Conservation (phyloP, 2,797 vertebrate genomes). For the Champsocephalus esox region DNA sequence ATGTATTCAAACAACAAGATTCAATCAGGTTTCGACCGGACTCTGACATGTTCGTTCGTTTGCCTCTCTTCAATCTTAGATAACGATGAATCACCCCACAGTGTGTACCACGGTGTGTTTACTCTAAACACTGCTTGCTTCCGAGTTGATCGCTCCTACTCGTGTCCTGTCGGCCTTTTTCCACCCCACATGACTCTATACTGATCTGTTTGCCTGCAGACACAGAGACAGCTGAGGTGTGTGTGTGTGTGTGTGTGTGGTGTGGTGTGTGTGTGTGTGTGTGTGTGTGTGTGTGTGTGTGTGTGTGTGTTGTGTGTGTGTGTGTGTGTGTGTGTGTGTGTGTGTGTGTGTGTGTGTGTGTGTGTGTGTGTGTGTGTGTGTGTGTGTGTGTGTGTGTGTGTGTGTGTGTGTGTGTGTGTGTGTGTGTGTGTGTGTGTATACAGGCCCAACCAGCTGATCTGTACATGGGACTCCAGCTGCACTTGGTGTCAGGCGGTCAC, state of each 20-base stretch:
- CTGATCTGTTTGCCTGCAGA: constrained; percentile 57
- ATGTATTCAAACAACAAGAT: not conserved
- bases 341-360: not conserved
- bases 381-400: too few relatives aligned
- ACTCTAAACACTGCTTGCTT: constrained; percentile 37
- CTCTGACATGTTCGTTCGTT: constrained; percentile 15
- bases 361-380: not conserved
- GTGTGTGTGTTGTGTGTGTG: not conserved
- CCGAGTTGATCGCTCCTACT: constrained; percentile 47
- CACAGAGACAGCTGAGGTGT: constrained; percentile 57
- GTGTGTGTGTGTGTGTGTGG: not conserved
- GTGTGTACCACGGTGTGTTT: constrained; percentile 28
- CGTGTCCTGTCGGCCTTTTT: constrained; percentile 66
- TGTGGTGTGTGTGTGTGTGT: not conserved
- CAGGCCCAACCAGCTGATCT: constrained; percentile 57
- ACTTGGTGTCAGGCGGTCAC: constrained; percentile 67
- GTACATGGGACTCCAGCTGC: constrained; percentile 65
- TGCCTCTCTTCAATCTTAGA: constrained; percentile 21
- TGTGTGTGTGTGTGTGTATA: not conserved
- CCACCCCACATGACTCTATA: constrained; percentile 68
- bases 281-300: not conserved
- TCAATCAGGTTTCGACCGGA: not conserved
- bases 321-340: not conserved
- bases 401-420: not conserved
- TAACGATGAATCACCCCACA: constrained; percentile 38